Evolutionary conservation across 1,140 invertebrate species (phyloP), one percentile per base, ranked within the genome.

Genomic region (Caerostris extrusa): DNA sequence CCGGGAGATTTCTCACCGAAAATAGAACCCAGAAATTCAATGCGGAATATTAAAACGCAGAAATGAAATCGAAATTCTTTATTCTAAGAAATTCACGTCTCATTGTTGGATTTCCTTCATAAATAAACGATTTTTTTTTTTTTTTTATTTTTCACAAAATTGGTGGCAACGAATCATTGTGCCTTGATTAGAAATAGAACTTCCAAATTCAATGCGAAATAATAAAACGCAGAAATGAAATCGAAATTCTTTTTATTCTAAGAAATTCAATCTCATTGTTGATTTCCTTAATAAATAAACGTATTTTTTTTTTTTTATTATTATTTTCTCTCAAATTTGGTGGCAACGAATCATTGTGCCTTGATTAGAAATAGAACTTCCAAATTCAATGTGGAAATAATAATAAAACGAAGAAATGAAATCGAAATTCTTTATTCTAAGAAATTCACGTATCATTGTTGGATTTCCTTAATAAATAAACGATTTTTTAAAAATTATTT

Each of bases 1-100:
- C 71, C 19, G 71, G 34, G 71, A 77, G 71, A 77, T 77, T 77
- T 77, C 71, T 77, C 71, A 77, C 34, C 71, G 50, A 85, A 85
- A 85, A 85, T 58, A 58, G 57, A 60, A 58, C 83, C 55, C n/a
- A 3, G 55, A 85, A 85, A 58, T 85, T 17, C 55, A 19, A 10
- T 5, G 17, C 57, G n/a, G 57, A 60, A 85, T 85, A 57, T 85
- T 85, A 85, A 85, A 58, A 50, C 19, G 12, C n/a, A 10, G 55
- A 85, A 50, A 85, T 58, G 83, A 85, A 85, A 57, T 58, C 55
- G 55, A 57, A 60, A 85, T 50, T 85, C 19, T 34, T 60, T 58
- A 85, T 85, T 85, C 19, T 67, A 12, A n/a, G 10, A 85, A 14
- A 34, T 19, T 85, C 58, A 55, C 83, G 82, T 10, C 55, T 34